Evolutionary conservation across 1,140 invertebrate genomes (phyloP).

Genomic region (Ptiloglossa arizonensis): DNA sequence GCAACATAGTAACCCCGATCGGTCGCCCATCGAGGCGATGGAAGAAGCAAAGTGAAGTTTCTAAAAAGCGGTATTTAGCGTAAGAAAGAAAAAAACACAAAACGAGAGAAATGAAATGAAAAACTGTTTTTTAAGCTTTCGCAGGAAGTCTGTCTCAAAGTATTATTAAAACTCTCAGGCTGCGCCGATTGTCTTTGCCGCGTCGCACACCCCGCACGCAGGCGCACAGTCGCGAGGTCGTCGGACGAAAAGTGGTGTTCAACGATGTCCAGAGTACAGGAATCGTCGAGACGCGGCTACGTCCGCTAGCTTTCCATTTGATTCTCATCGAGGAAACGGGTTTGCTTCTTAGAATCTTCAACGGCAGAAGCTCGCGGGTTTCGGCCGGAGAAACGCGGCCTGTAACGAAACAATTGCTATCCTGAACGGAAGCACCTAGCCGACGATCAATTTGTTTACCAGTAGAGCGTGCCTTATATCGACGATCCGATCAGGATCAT

Average conservation of each 20-base stretch:
- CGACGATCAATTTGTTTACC: conserved; percentile 21
- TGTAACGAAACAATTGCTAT: not conserved
- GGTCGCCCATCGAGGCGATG: conserved; percentile 16
- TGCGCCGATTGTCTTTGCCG: conserved; percentile 52
- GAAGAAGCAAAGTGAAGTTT: conserved; percentile 48
- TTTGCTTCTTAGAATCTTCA: not conserved
- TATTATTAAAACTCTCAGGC: conserved; percentile 60
- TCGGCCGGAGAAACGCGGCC: not conserved
- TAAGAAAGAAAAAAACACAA: conserved; percentile 8
- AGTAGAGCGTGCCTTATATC: conserved; percentile 52
- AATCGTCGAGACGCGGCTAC: not conserved
- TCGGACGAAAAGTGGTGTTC: conserved; percentile 21
- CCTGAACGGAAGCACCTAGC: not conserved
- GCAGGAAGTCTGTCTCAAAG: conserved; percentile 49
- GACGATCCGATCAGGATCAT: conserved; percentile 15
- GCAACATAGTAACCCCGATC: conserved; percentile 52
- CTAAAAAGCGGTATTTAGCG: conserved; percentile 58
- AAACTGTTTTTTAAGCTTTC: conserved; percentile 60
- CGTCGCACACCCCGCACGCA: not conserved
- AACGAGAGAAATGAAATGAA: not conserved
- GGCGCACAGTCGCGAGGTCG: conserved; percentile 36
- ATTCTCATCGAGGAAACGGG: not conserved
- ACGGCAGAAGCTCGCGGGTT: too few relatives aligned
- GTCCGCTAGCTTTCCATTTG: not conserved
- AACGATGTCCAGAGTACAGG: conserved; percentile 5